Percentiles rank a stretch among this genome's conserved stretches.
Conservation (phyloP, 2,113 vertebrate genomes). For the Pituophis catenifer region DNA sequence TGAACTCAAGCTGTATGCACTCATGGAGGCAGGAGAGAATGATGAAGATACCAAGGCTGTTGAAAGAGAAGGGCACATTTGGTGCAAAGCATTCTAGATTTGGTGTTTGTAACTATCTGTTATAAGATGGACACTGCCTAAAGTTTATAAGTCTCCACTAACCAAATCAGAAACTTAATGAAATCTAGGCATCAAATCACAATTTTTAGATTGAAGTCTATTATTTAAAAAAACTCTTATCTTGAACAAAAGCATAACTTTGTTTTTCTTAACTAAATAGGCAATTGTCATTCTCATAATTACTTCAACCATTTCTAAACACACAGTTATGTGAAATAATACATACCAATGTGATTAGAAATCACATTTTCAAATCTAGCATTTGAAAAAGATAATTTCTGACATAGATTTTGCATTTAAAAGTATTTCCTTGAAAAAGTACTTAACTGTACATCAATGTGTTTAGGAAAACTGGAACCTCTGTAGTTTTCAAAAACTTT, state of each 20-base stretch:
- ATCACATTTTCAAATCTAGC: constrained; percentile 22
- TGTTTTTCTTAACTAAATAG: not conserved
- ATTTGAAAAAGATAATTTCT: constrained; percentile 53
- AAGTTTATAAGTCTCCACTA: constrained; percentile 11
- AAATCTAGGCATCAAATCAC: constrained; percentile 30
- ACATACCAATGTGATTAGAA: constrained; percentile 20
- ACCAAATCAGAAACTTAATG: constrained; percentile 24
- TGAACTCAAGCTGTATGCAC: constrained; percentile 96
- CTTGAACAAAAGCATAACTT: constrained; percentile 17
- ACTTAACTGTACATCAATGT: not conserved
- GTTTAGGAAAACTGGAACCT: constrained; percentile 16
- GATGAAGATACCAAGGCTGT: constrained; percentile 90
- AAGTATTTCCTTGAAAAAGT: not conserved
- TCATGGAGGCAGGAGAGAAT: constrained; percentile 97
- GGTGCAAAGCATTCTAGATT: constrained; percentile 55
- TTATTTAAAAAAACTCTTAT: constrained; percentile 12
- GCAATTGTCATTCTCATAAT: not conserved
- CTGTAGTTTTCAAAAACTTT: constrained; percentile 35
- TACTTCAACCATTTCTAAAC: constrained; percentile 6
- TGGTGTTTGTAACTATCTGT: constrained; percentile 39
- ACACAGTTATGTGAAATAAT: constrained; percentile 14
- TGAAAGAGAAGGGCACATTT: constrained; percentile 71
- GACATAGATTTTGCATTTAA: constrained; percentile 47
- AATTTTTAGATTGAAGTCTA: constrained; percentile 3
- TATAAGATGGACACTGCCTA: constrained; percentile 39